Conservation (phyloP, 2,113 vertebrate genomes). For the Stegostoma tigrinum region DNA sequence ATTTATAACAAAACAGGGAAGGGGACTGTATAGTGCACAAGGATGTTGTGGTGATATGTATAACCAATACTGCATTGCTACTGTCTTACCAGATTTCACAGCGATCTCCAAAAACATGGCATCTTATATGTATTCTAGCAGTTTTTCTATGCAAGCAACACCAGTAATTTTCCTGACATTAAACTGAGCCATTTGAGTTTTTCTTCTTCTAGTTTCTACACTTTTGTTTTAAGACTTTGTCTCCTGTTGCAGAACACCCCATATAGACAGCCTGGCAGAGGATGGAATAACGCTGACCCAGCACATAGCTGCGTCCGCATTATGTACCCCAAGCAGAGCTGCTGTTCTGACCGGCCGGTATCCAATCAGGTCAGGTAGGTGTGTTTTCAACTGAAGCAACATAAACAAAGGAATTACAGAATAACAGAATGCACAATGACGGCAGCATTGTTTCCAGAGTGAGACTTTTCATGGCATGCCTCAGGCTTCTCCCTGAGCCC, state of each 20-base stretch:
- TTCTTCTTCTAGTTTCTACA: not conserved
- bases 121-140: not conserved
- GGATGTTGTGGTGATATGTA: not conserved
- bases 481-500: not conserved
- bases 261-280: constrained; percentile 67
- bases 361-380: constrained; percentile 72
- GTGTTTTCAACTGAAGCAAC: not conserved
- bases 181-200: not conserved
- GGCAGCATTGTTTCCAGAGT: not conserved
- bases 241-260: constrained; percentile 62
- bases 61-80: not conserved
- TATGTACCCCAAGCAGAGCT: constrained; percentile 82
- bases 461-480: not conserved
- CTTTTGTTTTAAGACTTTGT: not conserved
- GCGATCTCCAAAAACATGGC: not conserved
- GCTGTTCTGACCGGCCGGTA: constrained; percentile 84
- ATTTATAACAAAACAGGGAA: not conserved
- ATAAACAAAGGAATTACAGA: not conserved
- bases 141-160: not conserved
- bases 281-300: constrained; percentile 74
- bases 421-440: not conserved
- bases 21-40: not conserved
- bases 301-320: constrained; percentile 70
- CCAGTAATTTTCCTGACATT: not conserved
- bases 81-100: not conserved